These are phyloP conservation scores for Patiria pectinifera DNA, from an alignment of 53 echinoderm and acorn worm species.

Conservation along the genomic window DNA sequence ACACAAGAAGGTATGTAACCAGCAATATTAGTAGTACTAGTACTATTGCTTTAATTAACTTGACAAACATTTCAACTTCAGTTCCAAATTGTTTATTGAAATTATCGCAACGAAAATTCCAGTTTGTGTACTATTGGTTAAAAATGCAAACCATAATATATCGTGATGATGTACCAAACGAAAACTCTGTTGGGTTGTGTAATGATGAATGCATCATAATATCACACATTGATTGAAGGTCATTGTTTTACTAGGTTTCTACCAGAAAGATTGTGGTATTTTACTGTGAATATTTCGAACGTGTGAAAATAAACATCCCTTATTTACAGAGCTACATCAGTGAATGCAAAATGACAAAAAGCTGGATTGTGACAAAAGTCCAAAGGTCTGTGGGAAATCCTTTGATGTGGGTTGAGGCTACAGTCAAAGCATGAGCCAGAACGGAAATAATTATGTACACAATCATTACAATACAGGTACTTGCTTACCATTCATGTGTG, in stretches of 20 bases:
- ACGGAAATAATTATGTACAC: neutral
- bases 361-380: neutral
- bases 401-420: neutral
- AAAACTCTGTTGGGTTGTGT: no score
- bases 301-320: slow-evolving; percentile 16
- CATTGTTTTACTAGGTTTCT: neutral
- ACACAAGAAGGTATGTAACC: slow-evolving; percentile 31
- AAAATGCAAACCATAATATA: no score
- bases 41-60: neutral
- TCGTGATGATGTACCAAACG: no score
- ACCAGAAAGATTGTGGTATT: neutral
- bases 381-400: slow-evolving; percentile 54
- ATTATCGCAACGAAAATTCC: no score
- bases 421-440: neutral
- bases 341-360: slow-evolving; percentile 24
- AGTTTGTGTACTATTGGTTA: no score
- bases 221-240: neutral
- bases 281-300: neutral
- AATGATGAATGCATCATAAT: no score
- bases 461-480: neutral
- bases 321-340: slow-evolving; percentile 26
- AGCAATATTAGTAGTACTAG: neutral
- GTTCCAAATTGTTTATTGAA: neutral
- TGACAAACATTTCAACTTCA: neutral
- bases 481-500: no score